A percentile compares a stretch with the other conserved stretches of the same genome.
Conservation (phyloP, 2,113 vertebrate species). For the Mola mola region DNA sequence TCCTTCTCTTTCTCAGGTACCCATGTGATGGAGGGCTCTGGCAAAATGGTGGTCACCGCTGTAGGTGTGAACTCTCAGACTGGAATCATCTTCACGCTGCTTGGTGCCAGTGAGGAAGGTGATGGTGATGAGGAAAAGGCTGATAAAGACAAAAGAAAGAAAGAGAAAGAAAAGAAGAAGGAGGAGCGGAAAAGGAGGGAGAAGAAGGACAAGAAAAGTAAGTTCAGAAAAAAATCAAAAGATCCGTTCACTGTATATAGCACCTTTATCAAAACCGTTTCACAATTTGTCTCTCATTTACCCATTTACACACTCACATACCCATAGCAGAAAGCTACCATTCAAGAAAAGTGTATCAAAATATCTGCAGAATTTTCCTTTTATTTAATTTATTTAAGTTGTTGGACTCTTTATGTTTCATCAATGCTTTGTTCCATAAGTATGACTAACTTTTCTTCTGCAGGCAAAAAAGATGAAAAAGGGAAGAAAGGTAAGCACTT, state of each 20-base stretch:
- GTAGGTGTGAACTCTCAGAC: constrained; percentile 97
- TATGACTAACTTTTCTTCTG: constrained; percentile 2
- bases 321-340: no score
- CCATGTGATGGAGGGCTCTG: constrained; percentile 98
- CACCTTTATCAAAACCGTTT: not conserved
- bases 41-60: constrained; percentile 94
- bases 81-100: constrained; percentile 96
- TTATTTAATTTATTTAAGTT: no score
- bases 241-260: no score
- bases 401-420: not conserved
- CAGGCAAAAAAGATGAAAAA: constrained; percentile 77
- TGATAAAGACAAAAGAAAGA: constrained; percentile 51
- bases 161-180: constrained; percentile 60
- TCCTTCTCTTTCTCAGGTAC: constrained; percentile 86
- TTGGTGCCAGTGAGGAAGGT: constrained; percentile 88
- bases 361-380: no score
- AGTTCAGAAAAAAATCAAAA: constrained; percentile 32
- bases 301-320: no score
- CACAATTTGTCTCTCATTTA: not conserved
- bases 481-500: constrained; percentile 67
- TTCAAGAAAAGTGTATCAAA: no score
- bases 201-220: constrained; percentile 74
- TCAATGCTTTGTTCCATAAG: not conserved
- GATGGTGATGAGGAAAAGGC: constrained; percentile 84
- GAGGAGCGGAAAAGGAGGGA: constrained; percentile 66